Percentiles rank a stretch among this genome's conserved stretches.
phyloP scores from a whole-genome alignment of 2,113 vertebrate species.

The Hemiscyllium ocellatum region DNA sequence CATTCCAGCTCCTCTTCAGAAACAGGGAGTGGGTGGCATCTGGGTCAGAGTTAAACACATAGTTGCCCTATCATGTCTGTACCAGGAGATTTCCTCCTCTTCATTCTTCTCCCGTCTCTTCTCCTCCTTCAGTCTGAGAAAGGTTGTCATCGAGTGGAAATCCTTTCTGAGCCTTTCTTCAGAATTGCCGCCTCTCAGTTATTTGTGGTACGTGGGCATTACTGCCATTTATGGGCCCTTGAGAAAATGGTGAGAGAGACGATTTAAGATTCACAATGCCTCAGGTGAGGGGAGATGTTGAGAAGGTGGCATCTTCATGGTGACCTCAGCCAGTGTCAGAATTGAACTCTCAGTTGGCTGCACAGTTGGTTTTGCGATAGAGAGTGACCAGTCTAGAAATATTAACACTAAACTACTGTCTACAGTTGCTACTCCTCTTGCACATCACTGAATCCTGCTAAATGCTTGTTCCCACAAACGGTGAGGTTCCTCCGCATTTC shows the following conservation, averaged over 20 bases:
- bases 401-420: too few species aligned
- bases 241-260: not conserved
- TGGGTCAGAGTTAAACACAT: too few species aligned
- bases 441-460: not conserved
- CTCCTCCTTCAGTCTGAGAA: not conserved
- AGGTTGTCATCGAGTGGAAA: not conserved
- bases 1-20: not conserved
- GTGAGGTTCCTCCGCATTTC: not conserved
- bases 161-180: not conserved
- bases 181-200: not conserved
- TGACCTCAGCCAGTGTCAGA: too few species aligned
- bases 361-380: too few species aligned
- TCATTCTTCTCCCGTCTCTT: not conserved
- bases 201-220: not conserved
- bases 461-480: not conserved
- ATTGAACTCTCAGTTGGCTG: too few species aligned
- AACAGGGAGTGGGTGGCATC: not conserved
- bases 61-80: not conserved
- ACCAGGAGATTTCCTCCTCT: not conserved
- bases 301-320: too few species aligned
- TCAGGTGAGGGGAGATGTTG: too few species aligned
- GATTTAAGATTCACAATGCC: too few species aligned
- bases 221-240: too few species aligned
- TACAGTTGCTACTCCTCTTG: not conserved
- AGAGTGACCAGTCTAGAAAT: too few species aligned